phyloP scores from a whole-genome alignment of 2,797 vertebrate genomes.

The Brachyalestes nurse region DNA sequence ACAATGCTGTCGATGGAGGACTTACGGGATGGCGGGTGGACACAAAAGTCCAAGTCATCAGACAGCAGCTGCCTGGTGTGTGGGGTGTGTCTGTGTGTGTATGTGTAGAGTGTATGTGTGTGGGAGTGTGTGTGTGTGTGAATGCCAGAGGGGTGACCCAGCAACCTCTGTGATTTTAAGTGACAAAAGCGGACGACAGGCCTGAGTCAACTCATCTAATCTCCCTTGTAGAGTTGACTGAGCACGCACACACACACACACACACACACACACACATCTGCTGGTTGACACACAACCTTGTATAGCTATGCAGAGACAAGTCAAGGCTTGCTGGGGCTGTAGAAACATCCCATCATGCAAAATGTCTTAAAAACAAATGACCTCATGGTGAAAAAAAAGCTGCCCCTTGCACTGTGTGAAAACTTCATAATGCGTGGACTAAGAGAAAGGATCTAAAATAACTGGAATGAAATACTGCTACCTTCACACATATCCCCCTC shows the following conservation, averaged over 20 bases:
- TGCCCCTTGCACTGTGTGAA: neutral
- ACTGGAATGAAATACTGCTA: neutral
- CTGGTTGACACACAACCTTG: neutral
- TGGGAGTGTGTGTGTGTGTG: slow-evolving; percentile 30
- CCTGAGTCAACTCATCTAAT: slow-evolving; percentile 72
- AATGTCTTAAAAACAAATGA: slow-evolving; percentile 1
- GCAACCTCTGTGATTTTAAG: slow-evolving; percentile 56
- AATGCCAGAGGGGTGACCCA: slow-evolving; percentile 40
- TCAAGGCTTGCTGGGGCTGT: neutral
- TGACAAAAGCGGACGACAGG: slow-evolving; percentile 71
- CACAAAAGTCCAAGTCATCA: slow-evolving; percentile 74
- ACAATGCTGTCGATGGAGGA: slow-evolving; percentile 51
- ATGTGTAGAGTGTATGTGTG: neutral
- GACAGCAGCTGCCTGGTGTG: slow-evolving; percentile 70
- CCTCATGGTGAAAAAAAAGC: neutral
- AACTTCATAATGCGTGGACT: too few species aligned
- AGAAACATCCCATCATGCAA: slow-evolving; percentile 18
- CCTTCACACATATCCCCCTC: too few species aligned
- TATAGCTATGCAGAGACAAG: slow-evolving; percentile 12
- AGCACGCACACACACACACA: slow-evolving; percentile 20
- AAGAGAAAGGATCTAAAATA: neutral
- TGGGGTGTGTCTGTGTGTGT: neutral
- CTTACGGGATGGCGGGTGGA: slow-evolving; percentile 33
- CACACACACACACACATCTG: neutral
- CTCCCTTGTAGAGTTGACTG: slow-evolving; percentile 46